A percentile compares a stretch with the other conserved stretches of the same genome.
phyloP scores from a whole-genome alignment of 2,797 vertebrate species.

The Periophthalmus magnuspinnatus region DNA sequence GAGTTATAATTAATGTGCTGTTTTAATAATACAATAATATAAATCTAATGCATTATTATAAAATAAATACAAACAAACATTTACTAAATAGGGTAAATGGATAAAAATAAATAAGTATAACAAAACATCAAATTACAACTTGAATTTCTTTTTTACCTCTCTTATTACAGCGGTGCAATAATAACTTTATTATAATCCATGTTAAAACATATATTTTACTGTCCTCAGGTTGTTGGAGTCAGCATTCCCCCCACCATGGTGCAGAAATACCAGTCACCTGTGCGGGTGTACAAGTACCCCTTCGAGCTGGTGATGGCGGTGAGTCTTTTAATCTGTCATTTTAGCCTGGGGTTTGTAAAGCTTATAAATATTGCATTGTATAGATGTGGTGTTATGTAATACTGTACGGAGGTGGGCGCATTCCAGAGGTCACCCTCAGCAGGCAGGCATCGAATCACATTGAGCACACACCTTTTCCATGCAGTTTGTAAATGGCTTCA shows the following conservation, averaged over 20 bases:
- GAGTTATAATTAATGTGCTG: neutral
- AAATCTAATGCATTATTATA: too few species aligned
- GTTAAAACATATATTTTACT: conserved; percentile 1
- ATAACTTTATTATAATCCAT: neutral
- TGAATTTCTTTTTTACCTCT: neutral
- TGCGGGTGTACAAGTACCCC: conserved; percentile 94
- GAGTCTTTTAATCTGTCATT: conserved; percentile 74
- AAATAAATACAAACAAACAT: too few species aligned
- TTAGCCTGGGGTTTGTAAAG: conserved; percentile 1
- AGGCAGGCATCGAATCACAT: conserved; percentile 21
- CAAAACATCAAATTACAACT: neutral
- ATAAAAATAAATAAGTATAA: neutral
- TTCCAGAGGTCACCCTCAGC: conserved; percentile 28
- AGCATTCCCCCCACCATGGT: conserved; percentile 81
- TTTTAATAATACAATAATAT: neutral
- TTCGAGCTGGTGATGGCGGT: conserved; percentile 98
- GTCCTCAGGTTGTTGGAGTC: conserved; percentile 61
- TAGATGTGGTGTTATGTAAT: conserved; percentile 43
- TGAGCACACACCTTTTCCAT: conserved; percentile 10
- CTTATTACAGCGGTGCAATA: neutral
- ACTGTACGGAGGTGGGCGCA: conserved; percentile 11
- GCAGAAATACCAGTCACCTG: conserved; percentile 97
- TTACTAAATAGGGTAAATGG: too few species aligned
- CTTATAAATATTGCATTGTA: conserved; percentile 39
- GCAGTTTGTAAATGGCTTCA: conserved; percentile 3